These are phyloP conservation scores for Leptinotarsa juncta DNA, from an alignment of 2,888 invertebrate species.

Conservation along the genomic window DNA sequence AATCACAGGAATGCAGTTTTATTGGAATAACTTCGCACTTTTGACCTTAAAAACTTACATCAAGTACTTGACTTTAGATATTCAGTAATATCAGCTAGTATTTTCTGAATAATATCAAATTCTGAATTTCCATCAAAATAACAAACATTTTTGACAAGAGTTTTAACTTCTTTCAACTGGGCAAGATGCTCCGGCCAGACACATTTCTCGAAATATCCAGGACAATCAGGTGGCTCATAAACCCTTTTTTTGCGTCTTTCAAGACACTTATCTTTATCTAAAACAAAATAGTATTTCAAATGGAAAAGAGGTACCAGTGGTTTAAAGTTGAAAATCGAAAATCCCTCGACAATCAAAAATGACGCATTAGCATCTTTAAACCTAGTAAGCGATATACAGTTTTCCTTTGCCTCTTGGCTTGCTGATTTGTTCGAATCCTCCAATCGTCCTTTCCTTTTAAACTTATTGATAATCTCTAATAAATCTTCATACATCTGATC, in stretches of 20 bases:
- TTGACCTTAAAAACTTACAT: not conserved
- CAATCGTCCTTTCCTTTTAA: constrained; percentile 23
- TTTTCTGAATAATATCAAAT: constrained; percentile 48
- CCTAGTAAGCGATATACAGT: constrained; percentile 38
- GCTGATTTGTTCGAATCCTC: not conserved
- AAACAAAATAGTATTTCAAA: constrained; percentile 79
- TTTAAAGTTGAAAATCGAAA: constrained; percentile 78
- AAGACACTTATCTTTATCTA: constrained; percentile 77
- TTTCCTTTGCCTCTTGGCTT: constrained; percentile 19
- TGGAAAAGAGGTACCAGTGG: constrained; percentile 77
- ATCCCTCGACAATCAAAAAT: constrained; percentile 81
- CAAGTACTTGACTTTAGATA: constrained; percentile 12
- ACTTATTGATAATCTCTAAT: constrained; percentile 31
- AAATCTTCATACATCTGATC: constrained; percentile 75
- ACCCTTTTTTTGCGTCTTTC: constrained; percentile 71
- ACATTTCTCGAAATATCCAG: constrained; percentile 87
- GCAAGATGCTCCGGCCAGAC: constrained; percentile 91
- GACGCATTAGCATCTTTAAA: constrained; percentile 61
- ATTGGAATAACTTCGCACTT: no score
- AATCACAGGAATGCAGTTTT: no score
- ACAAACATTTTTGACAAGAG: constrained; percentile 54
- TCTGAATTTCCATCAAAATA: constrained; percentile 54
- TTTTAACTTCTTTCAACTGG: constrained; percentile 67
- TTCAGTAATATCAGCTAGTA: constrained; percentile 52
- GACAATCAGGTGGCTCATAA: constrained; percentile 90